Evolutionary conservation across 2,113 vertebrate genomes (phyloP), one percentile per base, ranked within the genome.

Genomic region (Hiodon tergisus): DNA sequence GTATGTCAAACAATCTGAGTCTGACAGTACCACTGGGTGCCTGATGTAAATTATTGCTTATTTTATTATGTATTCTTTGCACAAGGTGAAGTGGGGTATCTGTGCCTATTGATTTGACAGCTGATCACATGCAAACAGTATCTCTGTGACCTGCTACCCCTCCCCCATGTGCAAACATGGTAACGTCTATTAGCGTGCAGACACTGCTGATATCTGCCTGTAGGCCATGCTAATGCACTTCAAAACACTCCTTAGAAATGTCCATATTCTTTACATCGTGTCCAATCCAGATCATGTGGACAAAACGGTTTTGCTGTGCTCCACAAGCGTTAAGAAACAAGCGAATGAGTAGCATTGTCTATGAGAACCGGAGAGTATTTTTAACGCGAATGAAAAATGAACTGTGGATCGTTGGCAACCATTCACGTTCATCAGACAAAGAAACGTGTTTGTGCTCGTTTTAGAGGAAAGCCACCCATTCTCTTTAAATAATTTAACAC

Each of bases 341-440:
- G 66, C 74, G 46, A 52, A 66, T 76, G 67, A 79, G 88, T 85
- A 87, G 90, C 87, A 89, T 92, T 86, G 76, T 79, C 84, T 79
- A 75, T 89, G 89, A 90, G 88, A 88, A 88, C 82, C 89, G 89
- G 87, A 88, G 85, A 88, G 88, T 89, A 84, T 89, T 89, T 89
- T 87, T 87, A 88, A 80, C 80, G 65, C 80, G 83, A 86, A 84
- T 84, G 83, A 31, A 86, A 85, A 87, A 86, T 87, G 88, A 85
- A 88, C 88, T 87, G 84, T 82, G 76, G 67, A 4, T 77, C 80
- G 85, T 82, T 81, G 67, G 31, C 65, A 75, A 76, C 78, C 82
- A 79, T 83, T 85, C 81, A 74, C 84, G 79, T 88, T 83, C 85
- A 31, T 31, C 31, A 31, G 83, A 80, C 84, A 82, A 84, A 80